Base-by-base conservation (phyloP, 2,888 invertebrate species). In the Drosophila cracens region DNA sequence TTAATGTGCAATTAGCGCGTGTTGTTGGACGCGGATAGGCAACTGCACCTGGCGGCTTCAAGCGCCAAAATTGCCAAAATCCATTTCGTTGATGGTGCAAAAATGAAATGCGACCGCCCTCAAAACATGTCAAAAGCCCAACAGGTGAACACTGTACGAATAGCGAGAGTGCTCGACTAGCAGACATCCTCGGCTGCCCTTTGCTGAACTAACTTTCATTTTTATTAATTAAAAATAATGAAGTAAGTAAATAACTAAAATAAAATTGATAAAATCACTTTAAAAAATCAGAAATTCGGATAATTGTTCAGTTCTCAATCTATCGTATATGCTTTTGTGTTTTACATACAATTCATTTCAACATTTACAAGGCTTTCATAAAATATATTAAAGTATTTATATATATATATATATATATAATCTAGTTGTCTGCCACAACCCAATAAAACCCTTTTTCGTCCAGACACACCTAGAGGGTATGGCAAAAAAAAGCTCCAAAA, bases 1-100 rank as follows among this genome's bases (percentile, higher is more conserved):
- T 85, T 87, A 87, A 85, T 77, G 70, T 82, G 85, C 82, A 83
- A 83, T 87, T 87, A 83, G 79, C 73, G 75, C 38, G 10, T 16
- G 40, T n/a, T 40, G 8, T 27, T 59, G 8, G 13, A 48, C 49
- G 57, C 64, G 58, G 57, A 79, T 40, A 46, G 70, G 29, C 11
- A 18, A 56, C 38, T 54, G 60, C 10, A 49, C 33, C 25, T 11
- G 53, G 27, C 34, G n/a, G 43, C 57, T 62, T 27, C 33, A 58
- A 62, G 52, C 48, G 38, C 34, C 33, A 36, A 52, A 66, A 71
- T 51, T 48, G 51, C 64, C 53, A 73, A 72, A 77, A 63, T 63
- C 36, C 53, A 74, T 57, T 63, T 73, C 21, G 48, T 52, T 52
- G 68, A 68, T 68, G 78, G 38, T 60, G 74, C 54, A 57, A 69